Percentiles rank a stretch among this genome's conserved stretches.
phyloP scores from a whole-genome alignment of 2,113 vertebrate species.

The Perca fluviatilis region DNA sequence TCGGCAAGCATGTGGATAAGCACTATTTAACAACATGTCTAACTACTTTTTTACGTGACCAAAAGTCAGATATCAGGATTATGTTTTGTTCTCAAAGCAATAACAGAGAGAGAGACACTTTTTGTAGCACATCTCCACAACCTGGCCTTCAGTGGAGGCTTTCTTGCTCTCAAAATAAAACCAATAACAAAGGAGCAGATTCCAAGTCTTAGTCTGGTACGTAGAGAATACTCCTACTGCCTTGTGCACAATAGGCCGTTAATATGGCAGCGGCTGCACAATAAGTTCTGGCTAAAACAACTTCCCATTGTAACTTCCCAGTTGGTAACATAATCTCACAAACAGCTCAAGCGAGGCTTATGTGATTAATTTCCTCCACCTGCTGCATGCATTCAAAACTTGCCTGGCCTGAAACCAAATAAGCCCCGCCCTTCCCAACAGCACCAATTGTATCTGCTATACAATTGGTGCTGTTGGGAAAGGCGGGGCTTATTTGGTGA shows the following conservation, averaged over 20 bases:
- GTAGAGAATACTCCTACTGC: constrained; percentile 10
- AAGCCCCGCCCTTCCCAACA: constrained; percentile 8
- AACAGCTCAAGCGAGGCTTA: constrained; percentile 25
- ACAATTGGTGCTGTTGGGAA: too few relatives aligned
- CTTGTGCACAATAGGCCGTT: constrained; percentile 58
- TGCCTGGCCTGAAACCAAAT: constrained; percentile 44
- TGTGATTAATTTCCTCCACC: constrained; percentile 73
- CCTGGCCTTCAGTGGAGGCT: background rate
- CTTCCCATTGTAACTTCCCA: constrained; percentile 48
- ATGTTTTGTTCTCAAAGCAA: background rate
- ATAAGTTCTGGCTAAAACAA: constrained; percentile 60
- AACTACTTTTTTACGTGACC: background rate
- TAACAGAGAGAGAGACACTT: background rate
- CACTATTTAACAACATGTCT: background rate
- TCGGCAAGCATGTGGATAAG: background rate
- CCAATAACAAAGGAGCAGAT: constrained; percentile 12
- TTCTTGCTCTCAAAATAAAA: constrained; percentile 4
- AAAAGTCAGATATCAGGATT: background rate
- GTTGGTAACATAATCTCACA: constrained; percentile 57
- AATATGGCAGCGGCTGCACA: constrained; percentile 53
- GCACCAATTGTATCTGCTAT: constrained; percentile 11
- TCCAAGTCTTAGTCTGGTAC: constrained; percentile 16
- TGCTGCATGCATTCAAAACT: constrained; percentile 65
- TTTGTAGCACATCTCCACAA: background rate
- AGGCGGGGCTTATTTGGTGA: too few relatives aligned